phyloP scores from a whole-genome alignment of 2,113 vertebrate genomes.

The Phylloscopus whistleri region DNA sequence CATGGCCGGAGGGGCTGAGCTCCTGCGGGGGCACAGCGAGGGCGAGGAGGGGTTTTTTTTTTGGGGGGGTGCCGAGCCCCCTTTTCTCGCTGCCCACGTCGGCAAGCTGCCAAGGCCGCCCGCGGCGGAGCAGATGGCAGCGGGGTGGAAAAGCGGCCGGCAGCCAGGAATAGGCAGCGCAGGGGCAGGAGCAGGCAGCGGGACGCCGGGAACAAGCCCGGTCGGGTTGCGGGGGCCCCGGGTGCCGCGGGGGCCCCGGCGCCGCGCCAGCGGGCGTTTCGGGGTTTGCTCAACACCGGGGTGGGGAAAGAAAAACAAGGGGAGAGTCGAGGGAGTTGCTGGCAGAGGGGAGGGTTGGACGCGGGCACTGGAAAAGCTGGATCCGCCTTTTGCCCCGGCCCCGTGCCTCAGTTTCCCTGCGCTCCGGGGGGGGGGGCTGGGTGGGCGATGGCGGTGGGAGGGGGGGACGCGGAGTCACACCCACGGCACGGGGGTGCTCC shows the following conservation, averaged over 20 bases:
- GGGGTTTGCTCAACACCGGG: constrained; percentile 43
- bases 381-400: constrained; percentile 16
- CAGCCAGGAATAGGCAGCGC: constrained; percentile 51
- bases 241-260: constrained; percentile 17
- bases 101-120: constrained; percentile 16
- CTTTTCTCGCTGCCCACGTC: background rate
- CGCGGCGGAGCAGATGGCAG: constrained; percentile 53
- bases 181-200: background rate
- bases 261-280: constrained; percentile 18
- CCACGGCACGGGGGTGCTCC: background rate
- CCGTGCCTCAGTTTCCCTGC: constrained; percentile 37
- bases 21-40: background rate
- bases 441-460: background rate
- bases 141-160: constrained; percentile 52
- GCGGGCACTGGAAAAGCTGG: constrained; percentile 11
- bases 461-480: background rate
- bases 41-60: too few species aligned
- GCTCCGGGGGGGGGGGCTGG: too few species aligned
- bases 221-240: background rate
- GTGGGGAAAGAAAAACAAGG: constrained; percentile 50
- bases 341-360: constrained; percentile 8
- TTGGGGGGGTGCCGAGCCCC: background rate
- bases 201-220: background rate
- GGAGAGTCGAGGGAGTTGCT: background rate
- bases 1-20: constrained; percentile 67